Evolutionary conservation across 1,140 invertebrate genomes (phyloP).

Genomic region (Danaus melanippus): DNA sequence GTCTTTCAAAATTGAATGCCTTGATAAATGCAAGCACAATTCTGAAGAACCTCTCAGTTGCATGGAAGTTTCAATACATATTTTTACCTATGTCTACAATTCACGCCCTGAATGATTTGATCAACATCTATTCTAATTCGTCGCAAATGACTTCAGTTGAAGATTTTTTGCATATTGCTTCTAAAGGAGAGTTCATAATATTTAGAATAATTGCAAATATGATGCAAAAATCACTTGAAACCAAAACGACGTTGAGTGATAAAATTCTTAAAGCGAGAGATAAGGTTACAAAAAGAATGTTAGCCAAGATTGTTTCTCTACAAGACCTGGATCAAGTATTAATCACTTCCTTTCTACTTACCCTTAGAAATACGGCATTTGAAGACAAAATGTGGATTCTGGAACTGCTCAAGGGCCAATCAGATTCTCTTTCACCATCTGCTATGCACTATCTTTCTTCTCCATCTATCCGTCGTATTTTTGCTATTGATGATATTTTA

Average conservation of each 20-base stretch:
- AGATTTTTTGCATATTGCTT: constrained; percentile 23
- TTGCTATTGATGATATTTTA: constrained; percentile 38
- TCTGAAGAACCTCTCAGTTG: constrained; percentile 50
- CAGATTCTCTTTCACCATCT: constrained; percentile 40
- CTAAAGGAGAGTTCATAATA: constrained; percentile 42
- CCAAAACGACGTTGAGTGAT: constrained; percentile 13
- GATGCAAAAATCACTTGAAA: constrained; percentile 15
- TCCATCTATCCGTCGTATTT: constrained; percentile 38
- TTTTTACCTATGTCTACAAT: constrained; percentile 57
- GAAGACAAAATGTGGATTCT: constrained; percentile 39
- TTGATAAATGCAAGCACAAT: constrained; percentile 44
- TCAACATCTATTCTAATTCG: constrained; percentile 38
- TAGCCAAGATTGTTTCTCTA: constrained; percentile 39
- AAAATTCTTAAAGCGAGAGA: constrained; percentile 25
- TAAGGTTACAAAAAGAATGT: constrained; percentile 34
- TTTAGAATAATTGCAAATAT: constrained; percentile 40
- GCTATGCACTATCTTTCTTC: constrained; percentile 40
- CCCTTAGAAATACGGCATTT: constrained; percentile 28
- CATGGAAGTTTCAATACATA: constrained; percentile 63
- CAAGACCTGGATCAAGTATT: constrained; percentile 56
- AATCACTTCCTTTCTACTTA: constrained; percentile 42
- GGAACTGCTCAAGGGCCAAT: constrained; percentile 44
- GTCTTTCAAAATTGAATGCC: constrained; percentile 43
- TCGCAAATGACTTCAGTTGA: constrained; percentile 15
- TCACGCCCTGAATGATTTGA: constrained; percentile 49